Evolutionary conservation across 2,113 vertebrate genomes (phyloP), one percentile per base, ranked within the genome.

Genomic region (Entomyzon cyanotis): DNA sequence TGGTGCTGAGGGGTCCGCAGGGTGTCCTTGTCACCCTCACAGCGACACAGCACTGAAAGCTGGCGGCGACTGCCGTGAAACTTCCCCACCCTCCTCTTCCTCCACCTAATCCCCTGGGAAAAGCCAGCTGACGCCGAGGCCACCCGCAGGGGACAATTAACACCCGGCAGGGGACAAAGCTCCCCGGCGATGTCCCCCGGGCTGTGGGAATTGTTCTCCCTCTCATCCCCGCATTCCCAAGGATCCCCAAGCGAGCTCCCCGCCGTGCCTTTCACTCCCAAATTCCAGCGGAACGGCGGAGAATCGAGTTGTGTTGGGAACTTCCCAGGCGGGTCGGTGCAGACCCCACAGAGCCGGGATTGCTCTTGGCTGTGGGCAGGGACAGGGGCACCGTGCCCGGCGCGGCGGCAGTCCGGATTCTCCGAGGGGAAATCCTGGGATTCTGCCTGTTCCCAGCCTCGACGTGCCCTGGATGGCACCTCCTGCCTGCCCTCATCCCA

Each of bases 111-210:
- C 1, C 3, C 46, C 42, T 13, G 74, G 85, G 64, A 80, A 71
- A 50, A 47, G 53, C 53, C 53, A 5, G 22, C 52, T 1, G 10
- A 31, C 18, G 28, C 89, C 83, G 55, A 87, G 41, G 46, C 73
- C 20, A 7, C 78, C 35, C 73, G 8, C 0, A 2, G 49, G n/a
- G 15, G 9, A 68, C 46, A 7, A 1, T 4, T 5, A 21, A 13
- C 11, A 7, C 8, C 52, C 15, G 0, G 3, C 53, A 25, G 0
- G 2, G 74, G 37, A 62, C 60, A 81, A 70, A 50, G 11, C 3
- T 6, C 19, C 7, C 7, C 23, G 10, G 0, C 0, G 10, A 6
- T 3, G 2, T 42, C 28, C 42, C 53, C 24, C 0, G 3, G 50
- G 39, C 24, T 3, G 27, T 4, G 16, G 9, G 46, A 56, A 52